Evolutionary conservation across 2,113 vertebrate species (phyloP), one percentile per base, ranked within the genome.

Genomic region (Heteronetta atricapilla): DNA sequence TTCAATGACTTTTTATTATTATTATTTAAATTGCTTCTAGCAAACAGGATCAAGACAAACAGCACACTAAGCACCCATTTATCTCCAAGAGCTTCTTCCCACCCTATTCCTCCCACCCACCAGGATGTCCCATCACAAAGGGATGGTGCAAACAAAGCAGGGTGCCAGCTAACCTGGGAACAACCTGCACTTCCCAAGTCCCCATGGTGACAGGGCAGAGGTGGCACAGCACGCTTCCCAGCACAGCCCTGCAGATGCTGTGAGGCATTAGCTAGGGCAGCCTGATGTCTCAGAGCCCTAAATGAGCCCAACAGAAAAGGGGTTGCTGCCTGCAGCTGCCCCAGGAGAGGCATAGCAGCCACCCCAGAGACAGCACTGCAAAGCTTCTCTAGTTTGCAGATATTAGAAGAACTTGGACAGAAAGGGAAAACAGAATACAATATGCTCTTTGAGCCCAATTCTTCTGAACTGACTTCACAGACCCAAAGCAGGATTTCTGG

Each of bases 391-490:
- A 0, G n/a, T 82, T 53, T 79, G 63, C 77, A 70, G 88, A 85
- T 68, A 79, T 36, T 56, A 86, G 66, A 78, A 85, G 63, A 59
- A 56, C 56, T 50, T 3, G 2, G 69, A 60, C 53, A 1, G 2
- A 53, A 73, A 88, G n/a, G 62, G 79, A 79, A 91, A 90, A 2
- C 38, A 88, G 82, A 76, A 86, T 29, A 91, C 80, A 93, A 75
- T 84, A 90, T 33, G 58, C 22, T 79, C 58, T 95, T 90, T 95
- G 77, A 94, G 80, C 25, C 77, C 40, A 55, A 1, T 84, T 88
- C 88, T 94, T 94, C 94, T 89, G 86, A 90, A 81, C 67, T 76
- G 93, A 91, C 62, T 93, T 93, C 80, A 88, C 29, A 84, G 31
- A 56, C 82, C 60, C 79, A 88, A 89, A 93, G 82, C 58, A 75